Evolutionary conservation across 2,888 invertebrate species (phyloP).

Genomic region (Scelioninae gen. 2): DNA sequence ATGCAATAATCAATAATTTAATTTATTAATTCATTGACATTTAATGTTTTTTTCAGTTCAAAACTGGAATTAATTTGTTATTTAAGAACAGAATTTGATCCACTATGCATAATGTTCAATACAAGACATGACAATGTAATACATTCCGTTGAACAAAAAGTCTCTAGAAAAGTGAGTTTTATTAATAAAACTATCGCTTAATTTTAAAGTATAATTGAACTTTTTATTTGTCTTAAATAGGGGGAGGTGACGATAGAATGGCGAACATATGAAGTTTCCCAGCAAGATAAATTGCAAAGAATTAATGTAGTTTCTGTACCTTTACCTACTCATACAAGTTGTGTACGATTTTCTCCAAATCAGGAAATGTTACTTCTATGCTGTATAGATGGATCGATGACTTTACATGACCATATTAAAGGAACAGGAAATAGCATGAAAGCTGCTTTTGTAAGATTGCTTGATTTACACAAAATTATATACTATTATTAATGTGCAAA

Average conservation of each 20-base stretch:
- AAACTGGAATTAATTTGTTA: slow-evolving; percentile 87
- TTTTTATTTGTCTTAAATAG: too few relatives aligned
- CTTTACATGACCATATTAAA: slow-evolving; percentile 84
- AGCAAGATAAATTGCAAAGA: slow-evolving; percentile 79
- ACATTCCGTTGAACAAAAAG: slow-evolving; percentile 89
- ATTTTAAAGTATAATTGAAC: too few relatives aligned
- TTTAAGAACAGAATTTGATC: slow-evolving; percentile 92
- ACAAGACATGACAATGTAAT: slow-evolving; percentile 82
- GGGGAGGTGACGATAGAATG: slow-evolving; percentile 85
- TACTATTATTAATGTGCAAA: too few relatives aligned
- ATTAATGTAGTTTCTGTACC: slow-evolving; percentile 82
- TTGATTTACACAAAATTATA: too few relatives aligned
- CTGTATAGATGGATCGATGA: slow-evolving; percentile 90
- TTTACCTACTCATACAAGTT: slow-evolving; percentile 83
- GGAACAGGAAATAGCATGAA: slow-evolving; percentile 86
- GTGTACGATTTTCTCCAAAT: slow-evolving; percentile 80
- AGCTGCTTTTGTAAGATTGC: slow-evolving; percentile 85
- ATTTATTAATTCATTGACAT: too few relatives aligned
- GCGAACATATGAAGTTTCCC: slow-evolving; percentile 80
- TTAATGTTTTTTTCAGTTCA: slow-evolving; percentile 75
- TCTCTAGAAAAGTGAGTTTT: slow-evolving; percentile 79
- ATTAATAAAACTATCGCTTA: not conserved
- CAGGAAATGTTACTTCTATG: slow-evolving; percentile 87
- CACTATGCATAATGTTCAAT: slow-evolving; percentile 87
- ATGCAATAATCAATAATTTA: too few relatives aligned